Evolutionary conservation across 37 sponge, comb jelly and placozoan genomes (phyloP), one percentile per base, ranked within the genome.

Genomic region (Corticium candelabrum): DNA sequence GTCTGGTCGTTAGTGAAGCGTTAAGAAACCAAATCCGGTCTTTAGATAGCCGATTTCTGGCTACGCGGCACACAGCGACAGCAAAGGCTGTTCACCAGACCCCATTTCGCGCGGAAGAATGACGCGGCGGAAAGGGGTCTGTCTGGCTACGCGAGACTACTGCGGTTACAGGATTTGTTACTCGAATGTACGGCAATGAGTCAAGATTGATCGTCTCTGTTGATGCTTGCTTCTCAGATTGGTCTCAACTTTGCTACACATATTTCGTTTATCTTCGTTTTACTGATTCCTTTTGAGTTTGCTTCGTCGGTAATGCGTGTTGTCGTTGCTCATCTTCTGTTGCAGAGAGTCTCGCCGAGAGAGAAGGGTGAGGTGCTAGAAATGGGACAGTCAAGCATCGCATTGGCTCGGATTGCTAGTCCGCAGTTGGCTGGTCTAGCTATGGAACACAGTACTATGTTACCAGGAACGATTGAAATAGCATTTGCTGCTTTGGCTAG

Each of bases 281-380:
- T 70, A 35, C 78, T 89, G 4, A 69, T 85, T 7, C 85, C 89
- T 2, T 38, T 92, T 2, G 69, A 79, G 40, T 30, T 89, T 11
- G 78, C 93, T 33, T 79, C 90, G 7, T 69, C 89, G 34, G 82
- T 79, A 69, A 41, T 89, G 0, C 84, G 93, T 2, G 83, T 89
- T 3, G 68, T 74, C 33, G 40, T 76, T 39, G 50, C 83, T 29
- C 79, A 78, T 37, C 41, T 88, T 2, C 31, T 50, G 27, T 73
- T 91, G 2, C 15, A 41, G 21, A 37, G 80, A 31, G 93, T 75
- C 68, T 43, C 50, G n/a, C 74, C 69, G 40, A 76, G 80, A n/a
- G 85, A 92, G 68, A 75, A 41, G 29, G 93, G 93, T 30, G 87
- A 76, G 3, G 67, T 92, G 27, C 76, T 92, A 29, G 93, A 90